A percentile compares a stretch with the other conserved stretches of the same genome.
These are phyloP conservation scores for Drosophila neotestacea DNA, from an alignment of 2,888 invertebrate genomes.

Conservation along the genomic window DNA sequence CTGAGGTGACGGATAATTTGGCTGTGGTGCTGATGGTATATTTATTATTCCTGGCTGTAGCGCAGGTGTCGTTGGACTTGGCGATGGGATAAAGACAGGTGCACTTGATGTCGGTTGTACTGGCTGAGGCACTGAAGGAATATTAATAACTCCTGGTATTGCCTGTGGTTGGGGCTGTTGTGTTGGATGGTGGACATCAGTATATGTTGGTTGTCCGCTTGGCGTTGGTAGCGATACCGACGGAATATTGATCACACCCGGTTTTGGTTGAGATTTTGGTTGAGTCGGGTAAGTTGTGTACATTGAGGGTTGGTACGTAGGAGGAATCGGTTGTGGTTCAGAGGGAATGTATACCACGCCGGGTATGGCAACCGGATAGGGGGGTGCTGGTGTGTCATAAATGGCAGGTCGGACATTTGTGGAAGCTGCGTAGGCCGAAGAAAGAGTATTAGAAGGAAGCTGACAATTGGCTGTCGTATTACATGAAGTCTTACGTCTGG, in stretches of 20 bases:
- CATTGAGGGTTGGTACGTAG: constrained; percentile 25
- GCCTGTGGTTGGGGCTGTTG: constrained; percentile 16
- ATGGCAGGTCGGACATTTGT: constrained; percentile 86
- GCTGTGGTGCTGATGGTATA: constrained; percentile 28
- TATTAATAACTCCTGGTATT: constrained; percentile 30
- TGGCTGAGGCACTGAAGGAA: constrained; percentile 37
- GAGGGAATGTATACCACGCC: constrained; percentile 87
- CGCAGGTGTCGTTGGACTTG: constrained; percentile 11
- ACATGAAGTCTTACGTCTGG: constrained; percentile 73
- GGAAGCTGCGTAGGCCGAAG: constrained; percentile 23
- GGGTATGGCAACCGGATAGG: constrained; percentile 84
- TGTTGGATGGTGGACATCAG: constrained; percentile 9
- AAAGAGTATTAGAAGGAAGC: constrained; percentile 20
- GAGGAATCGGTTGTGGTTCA: constrained; percentile 80
- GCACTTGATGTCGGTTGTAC: constrained; percentile 25
- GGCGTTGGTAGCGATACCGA: constrained; percentile 24
- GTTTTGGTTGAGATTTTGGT: constrained; percentile 11
- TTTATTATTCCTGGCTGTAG: constrained; percentile 28
- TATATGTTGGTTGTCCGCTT: constrained; percentile 10
- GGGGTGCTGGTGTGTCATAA: constrained; percentile 90
- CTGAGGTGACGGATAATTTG: constrained; percentile 16
- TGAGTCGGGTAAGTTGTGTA: constrained; percentile 5
- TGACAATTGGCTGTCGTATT: background rate
- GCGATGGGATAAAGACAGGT: constrained; percentile 20
- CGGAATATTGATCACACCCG: constrained; percentile 46